These are phyloP conservation scores for Neogobius melanostomus DNA, from an alignment of 2,113 vertebrate species.

Conservation along the genomic window DNA sequence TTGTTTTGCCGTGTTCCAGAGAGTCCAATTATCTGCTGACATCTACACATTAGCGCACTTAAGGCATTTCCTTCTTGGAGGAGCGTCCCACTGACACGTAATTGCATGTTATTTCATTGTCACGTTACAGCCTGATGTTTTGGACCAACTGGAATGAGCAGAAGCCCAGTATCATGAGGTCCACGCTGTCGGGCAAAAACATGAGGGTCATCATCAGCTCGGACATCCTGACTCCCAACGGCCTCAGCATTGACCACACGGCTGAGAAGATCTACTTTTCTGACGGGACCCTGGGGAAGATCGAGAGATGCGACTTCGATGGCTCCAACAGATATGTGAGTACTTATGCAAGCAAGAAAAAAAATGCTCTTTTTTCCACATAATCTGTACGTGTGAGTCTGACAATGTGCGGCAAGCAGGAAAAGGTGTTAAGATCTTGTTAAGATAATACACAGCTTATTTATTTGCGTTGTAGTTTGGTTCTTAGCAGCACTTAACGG, in stretches of 20 bases:
- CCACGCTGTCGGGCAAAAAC: slow-evolving; percentile 89
- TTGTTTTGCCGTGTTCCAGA: slow-evolving; percentile 14
- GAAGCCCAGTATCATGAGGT: slow-evolving; percentile 95
- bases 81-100: background rate
- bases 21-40: background rate
- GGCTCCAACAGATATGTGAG: slow-evolving; percentile 94
- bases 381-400: too few species aligned
- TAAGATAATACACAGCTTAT: too few species aligned
- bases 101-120: slow-evolving; percentile 1
- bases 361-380: too few species aligned
- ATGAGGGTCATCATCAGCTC: slow-evolving; percentile 87
- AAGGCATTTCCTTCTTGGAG: background rate
- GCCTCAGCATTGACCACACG: slow-evolving; percentile 92
- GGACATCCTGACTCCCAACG: slow-evolving; percentile 94
- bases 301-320: slow-evolving; percentile 96
- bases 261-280: slow-evolving; percentile 97
- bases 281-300: slow-evolving; percentile 92
- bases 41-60: slow-evolving; percentile 6
- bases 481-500: too few species aligned
- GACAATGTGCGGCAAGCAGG: too few species aligned
- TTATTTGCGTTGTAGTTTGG: too few species aligned
- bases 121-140: slow-evolving; percentile 88
- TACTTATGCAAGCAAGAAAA: slow-evolving; percentile 38
- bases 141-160: slow-evolving; percentile 99
- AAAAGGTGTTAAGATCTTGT: too few species aligned